phyloP scores from a whole-genome alignment of 2,888 invertebrate genomes.

The Sarcophaga rosellei region DNA sequence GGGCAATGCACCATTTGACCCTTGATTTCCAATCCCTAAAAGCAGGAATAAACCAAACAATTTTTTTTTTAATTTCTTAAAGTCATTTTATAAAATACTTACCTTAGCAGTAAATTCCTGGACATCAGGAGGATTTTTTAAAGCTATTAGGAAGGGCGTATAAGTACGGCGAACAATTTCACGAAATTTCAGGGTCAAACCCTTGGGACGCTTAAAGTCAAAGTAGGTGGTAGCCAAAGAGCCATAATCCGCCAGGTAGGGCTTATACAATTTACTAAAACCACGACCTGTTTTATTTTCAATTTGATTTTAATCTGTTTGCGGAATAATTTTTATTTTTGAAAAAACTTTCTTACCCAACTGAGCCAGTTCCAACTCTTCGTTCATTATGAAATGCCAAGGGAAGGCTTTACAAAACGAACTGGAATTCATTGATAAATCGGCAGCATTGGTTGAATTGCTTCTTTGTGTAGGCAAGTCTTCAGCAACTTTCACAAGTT shows the following conservation, averaged over 20 bases:
- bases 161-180: slow-evolving; percentile 92
- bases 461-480: slow-evolving; percentile 77
- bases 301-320: not conserved
- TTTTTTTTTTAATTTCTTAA: not conserved
- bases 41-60: not conserved
- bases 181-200: slow-evolving; percentile 88
- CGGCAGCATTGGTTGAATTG: slow-evolving; percentile 82
- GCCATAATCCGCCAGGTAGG: slow-evolving; percentile 86
- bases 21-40: slow-evolving; percentile 91
- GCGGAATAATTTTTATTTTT: not conserved
- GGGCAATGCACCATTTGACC: slow-evolving; percentile 97
- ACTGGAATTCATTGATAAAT: slow-evolving; percentile 89
- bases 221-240: slow-evolving; percentile 90
- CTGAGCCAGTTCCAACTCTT: slow-evolving; percentile 91
- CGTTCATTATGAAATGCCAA: slow-evolving; percentile 97
- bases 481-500: slow-evolving; percentile 54
- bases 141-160: slow-evolving; percentile 91
- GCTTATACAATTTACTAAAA: slow-evolving; percentile 91
- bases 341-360: slow-evolving; percentile 83
- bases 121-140: slow-evolving; percentile 84
- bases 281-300: slow-evolving; percentile 84
- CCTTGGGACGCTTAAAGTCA: slow-evolving; percentile 89
- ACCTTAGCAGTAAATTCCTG: slow-evolving; percentile 86
- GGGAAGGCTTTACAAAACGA: slow-evolving; percentile 98
- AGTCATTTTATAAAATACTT: slow-evolving; percentile 32